These are phyloP conservation scores for Dynastes grantii DNA, from an alignment of 2,888 invertebrate species.

Conservation along the genomic window DNA sequence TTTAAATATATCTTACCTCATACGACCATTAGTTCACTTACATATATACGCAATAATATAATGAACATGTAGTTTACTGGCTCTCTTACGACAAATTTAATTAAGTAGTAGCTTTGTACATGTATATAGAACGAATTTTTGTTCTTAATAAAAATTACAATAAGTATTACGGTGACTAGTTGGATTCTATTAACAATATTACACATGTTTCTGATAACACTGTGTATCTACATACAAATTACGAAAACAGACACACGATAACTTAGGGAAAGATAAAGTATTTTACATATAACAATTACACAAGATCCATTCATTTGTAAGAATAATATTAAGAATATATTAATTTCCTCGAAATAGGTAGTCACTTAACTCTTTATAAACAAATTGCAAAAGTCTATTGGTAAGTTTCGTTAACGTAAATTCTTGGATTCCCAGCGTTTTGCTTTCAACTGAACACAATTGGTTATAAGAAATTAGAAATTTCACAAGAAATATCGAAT, in stretches of 20 bases:
- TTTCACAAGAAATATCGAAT: neutral
- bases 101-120: conserved; percentile 42
- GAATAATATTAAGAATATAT: conserved; percentile 17
- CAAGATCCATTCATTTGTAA: conserved; percentile 13
- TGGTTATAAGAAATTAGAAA: conserved; percentile 14
- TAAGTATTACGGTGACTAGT: conserved; percentile 41
- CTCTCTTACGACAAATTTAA: conserved; percentile 13
- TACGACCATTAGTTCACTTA: conserved; percentile 13
- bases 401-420: no score
- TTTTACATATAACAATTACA: conserved; percentile 33
- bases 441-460: conserved; percentile 20
- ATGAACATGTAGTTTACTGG: conserved; percentile 25
- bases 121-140: neutral
- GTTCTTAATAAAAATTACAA: conserved; percentile 25
- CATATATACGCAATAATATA: neutral
- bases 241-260: conserved; percentile 21
- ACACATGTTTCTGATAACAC: neutral
- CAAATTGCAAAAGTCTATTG: no score
- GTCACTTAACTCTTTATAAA: neutral
- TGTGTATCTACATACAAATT: conserved; percentile 7
- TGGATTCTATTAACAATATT: conserved; percentile 5
- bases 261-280: conserved; percentile 11
- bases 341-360: conserved; percentile 14
- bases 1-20: conserved; percentile 24
- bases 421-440: no score